Conservation (phyloP, 2,113 vertebrate species). For the Donacobius atricapilla region DNA sequence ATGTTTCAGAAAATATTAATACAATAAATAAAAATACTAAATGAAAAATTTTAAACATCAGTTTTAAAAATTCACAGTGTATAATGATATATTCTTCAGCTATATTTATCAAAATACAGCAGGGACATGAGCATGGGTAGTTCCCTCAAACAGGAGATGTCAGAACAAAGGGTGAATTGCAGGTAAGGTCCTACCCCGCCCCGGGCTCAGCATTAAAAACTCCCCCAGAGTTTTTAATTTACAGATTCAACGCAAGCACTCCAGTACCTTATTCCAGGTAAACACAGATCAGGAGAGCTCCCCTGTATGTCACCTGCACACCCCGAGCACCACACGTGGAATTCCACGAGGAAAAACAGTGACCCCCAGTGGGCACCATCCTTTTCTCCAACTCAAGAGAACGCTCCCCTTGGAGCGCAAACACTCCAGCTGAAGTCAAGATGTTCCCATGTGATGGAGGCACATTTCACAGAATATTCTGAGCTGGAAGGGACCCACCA, state of each 20-base stretch:
- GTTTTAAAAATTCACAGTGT: not conserved
- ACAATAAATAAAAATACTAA: not conserved
- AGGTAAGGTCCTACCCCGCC: not conserved
- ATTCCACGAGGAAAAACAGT: not conserved
- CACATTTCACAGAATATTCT: not conserved
- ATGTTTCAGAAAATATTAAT: not conserved
- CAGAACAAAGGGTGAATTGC: not conserved
- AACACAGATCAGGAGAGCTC: not conserved
- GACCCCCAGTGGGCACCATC: not conserved
- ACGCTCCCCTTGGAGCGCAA: not conserved
- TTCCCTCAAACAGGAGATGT: not conserved
- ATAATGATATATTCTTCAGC: not conserved
- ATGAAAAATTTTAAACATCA: not conserved
- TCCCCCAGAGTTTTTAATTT: not conserved
- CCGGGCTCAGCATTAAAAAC: not conserved
- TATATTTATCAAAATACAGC: not conserved
- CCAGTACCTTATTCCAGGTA: not conserved
- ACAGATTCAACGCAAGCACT: not conserved
- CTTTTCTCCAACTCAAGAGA: not conserved
- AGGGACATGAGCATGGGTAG: not conserved
- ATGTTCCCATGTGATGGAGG: not conserved
- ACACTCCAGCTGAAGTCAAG: not conserved
- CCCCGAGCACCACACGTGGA: accelerated
- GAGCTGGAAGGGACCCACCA: not conserved
- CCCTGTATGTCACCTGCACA: not conserved